phyloP scores from a whole-genome alignment of 2,888 invertebrate genomes.

The Luffia ferchaultella region DNA sequence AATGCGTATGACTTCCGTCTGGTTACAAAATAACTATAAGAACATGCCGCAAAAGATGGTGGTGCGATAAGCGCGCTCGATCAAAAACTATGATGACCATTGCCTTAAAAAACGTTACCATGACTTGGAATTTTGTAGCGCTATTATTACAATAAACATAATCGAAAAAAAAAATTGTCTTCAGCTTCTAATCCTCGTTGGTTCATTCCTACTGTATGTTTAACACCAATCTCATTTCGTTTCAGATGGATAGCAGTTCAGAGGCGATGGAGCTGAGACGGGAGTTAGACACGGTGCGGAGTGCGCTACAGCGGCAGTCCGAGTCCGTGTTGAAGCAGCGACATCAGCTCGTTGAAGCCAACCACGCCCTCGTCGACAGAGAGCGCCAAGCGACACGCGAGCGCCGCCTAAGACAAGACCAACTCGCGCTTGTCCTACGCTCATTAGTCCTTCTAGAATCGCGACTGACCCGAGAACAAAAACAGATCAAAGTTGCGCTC shows the following conservation, averaged over 20 bases:
- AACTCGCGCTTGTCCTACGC: conserved; percentile 73
- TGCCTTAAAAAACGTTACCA: too few relatives aligned
- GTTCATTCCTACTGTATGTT: too few relatives aligned
- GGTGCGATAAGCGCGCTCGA: too few relatives aligned
- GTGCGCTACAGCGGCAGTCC: conserved; percentile 71
- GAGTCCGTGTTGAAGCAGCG: conserved; percentile 71
- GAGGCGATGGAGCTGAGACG: conserved; percentile 65
- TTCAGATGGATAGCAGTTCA: conserved; percentile 74
- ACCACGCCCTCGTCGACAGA: conserved; percentile 65
- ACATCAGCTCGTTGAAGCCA: conserved; percentile 72
- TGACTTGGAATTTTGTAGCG: too few relatives aligned
- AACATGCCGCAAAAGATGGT: too few relatives aligned
- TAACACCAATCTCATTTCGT: conserved; percentile 28
- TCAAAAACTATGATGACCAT: too few relatives aligned
- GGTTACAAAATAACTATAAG: too few relatives aligned
- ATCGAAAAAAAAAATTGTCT: too few relatives aligned
- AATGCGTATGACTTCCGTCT: too few relatives aligned
- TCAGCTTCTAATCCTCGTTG: too few relatives aligned
- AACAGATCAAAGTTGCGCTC: conserved; percentile 72
- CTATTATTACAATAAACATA: too few relatives aligned
- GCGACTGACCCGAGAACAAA: conserved; percentile 75
- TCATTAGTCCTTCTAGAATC: conserved; percentile 77
- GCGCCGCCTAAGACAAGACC: conserved; percentile 72
- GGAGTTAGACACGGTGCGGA: conserved; percentile 73
- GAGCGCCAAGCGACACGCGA: conserved; percentile 69